Base-by-base conservation (phyloP, 2,888 invertebrate genomes). In the Dasysyrphus tricinctus region DNA sequence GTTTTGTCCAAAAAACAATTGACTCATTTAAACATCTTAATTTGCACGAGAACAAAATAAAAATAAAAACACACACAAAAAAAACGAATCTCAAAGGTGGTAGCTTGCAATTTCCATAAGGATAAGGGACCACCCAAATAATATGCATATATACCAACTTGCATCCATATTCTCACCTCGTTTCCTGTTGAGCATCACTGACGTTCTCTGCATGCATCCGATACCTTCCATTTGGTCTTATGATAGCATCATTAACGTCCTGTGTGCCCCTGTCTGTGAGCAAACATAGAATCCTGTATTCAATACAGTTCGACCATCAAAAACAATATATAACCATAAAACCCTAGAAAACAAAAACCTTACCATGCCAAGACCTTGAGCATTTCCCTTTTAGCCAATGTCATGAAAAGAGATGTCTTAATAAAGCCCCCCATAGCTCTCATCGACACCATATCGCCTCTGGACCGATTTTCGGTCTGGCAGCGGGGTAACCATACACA, bases 241-340 rank as follows among this genome's bases (percentile, higher is more conserved):
- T 78, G 80, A 80, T 85, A 85, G 69, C 80, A 80, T 85, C 85
- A 85, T 85, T 85, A 85, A 80, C 80, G 69, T 80, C 61, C 63
- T 56, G 69, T 69, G 34, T 80, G 80, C 80, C 80, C 56, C 77
- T 63, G 72, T 74, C 65, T 73, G 65, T 67, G 84, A 72, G 51
- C 34, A 4, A 34, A 72, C 73, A 69, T 73, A 77, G 72, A 69
- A 67, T 80, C 72, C 67, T 76, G 76, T 80, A 80, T 73, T 63
- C 80, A 69, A 69, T 67, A 80, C 76, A 67, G 16, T 83, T 77
- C 73, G 73, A 70, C 75, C 75, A 65, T 67, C 80, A 54, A 39
- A 67, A 56, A 85, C 84, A 85, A 80, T 80, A 49, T 12, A 5
- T 63, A 49, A 65, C 59, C 77, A 74, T 80, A 77, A 80, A 77